phyloP scores from a whole-genome alignment of 1,140 invertebrate genomes.

The Aporrectodea caliginosa region DNA sequence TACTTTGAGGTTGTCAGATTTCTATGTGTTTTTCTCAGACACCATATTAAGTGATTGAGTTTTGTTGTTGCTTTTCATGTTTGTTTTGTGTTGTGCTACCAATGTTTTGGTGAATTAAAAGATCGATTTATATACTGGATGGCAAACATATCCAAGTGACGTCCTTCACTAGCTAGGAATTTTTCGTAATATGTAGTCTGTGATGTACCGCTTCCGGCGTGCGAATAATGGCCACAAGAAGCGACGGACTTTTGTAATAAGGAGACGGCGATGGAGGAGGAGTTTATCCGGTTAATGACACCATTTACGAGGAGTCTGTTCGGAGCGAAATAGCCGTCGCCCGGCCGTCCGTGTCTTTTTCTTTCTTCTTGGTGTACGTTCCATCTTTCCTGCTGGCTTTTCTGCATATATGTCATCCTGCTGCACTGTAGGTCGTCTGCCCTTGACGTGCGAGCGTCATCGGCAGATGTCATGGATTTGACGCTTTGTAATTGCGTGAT shows the following conservation, averaged over 20 bases:
- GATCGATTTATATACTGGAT: too few species aligned
- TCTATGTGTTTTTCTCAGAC: too few species aligned
- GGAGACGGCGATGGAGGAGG: background rate
- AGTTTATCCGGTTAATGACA: background rate
- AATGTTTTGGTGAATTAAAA: too few species aligned
- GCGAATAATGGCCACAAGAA: background rate
- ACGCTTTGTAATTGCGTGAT: background rate
- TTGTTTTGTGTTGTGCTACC: too few species aligned
- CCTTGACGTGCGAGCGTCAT: background rate
- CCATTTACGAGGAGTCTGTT: background rate
- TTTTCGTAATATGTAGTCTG: too few species aligned
- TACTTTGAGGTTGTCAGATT: too few species aligned
- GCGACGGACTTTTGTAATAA: background rate
- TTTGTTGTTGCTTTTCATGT: too few species aligned
- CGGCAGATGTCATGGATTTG: background rate
- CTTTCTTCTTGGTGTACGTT: background rate
- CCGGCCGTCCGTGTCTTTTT: background rate
- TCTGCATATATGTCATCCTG: background rate
- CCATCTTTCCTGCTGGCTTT: background rate
- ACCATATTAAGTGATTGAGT: too few species aligned
- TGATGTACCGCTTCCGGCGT: background rate
- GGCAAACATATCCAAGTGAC: too few species aligned
- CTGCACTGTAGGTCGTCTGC: background rate
- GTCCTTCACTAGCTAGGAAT: too few species aligned
- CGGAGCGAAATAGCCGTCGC: background rate